Evolutionary conservation across 92 coral and sea anemone genomes (phyloP), one percentile per base, ranked within the genome.

Genomic region (Bergia puertoricense): DNA sequence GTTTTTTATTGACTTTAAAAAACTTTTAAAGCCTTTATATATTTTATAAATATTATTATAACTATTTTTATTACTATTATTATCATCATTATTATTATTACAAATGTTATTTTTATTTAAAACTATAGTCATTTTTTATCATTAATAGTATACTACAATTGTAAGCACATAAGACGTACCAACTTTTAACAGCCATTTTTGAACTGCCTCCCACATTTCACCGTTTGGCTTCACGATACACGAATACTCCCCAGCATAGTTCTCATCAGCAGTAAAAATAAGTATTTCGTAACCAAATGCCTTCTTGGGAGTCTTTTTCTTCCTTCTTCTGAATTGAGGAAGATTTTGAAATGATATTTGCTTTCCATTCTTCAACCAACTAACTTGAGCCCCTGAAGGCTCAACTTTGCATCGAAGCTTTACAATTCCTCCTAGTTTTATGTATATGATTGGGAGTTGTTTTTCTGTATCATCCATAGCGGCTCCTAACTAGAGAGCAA

Each of bases 371-470:
- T 80, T 80, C n/a, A 54, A 80, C 85, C 85, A 80, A 36, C 10
- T 36, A 13, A 80, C 85, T 56, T 56, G 40, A 37, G 85, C 62
- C 5, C 37, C 85, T 15, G 85, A 37, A 1, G 72, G 39, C 57
- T 80, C 85, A 16, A 80, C 85, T 57, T 15, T 57, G 41, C 85
- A 80, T 57, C 85, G 85, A 57, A 80, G 73, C 46, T 80, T 80
- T 51, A 80, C 85, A 36, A 22, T 37, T 56, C 30, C 73, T 14
- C 85, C 85, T 18, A 56, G 85, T 39, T 57, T 65, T 5, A 20
- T 80, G 72, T 80, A 39, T 18, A 80, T 41, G 5, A 20, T 59
- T 59, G 85, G 69, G 30, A 62, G 20, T 15, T 62, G 69, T 62
- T 6, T 57, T 57, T 4, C 67, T 57, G 22, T 15, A 4, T 7